phyloP scores from a whole-genome alignment of 2,113 vertebrate genomes.

The Eclectus roratus region DNA sequence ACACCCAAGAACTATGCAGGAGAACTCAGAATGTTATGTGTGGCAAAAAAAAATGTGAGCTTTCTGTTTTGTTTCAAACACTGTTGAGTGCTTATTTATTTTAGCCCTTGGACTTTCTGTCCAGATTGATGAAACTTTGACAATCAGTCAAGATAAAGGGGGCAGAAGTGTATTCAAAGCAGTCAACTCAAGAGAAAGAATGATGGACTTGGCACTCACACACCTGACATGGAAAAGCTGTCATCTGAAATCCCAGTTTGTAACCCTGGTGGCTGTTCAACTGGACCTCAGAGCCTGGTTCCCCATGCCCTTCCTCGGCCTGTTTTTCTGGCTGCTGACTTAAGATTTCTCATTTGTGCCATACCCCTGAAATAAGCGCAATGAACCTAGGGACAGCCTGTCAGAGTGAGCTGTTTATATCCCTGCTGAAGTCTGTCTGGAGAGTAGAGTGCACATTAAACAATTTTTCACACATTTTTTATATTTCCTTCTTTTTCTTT shows the following conservation, averaged over 20 bases:
- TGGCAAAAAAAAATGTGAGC: not conserved
- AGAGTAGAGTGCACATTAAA: conserved; percentile 26
- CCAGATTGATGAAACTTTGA: not conserved
- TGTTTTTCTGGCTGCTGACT: not conserved
- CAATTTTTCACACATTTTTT: not conserved
- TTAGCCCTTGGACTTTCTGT: not conserved
- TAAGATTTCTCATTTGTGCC: not conserved
- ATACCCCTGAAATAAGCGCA: not conserved
- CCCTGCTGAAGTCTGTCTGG: not conserved
- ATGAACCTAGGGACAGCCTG: not conserved
- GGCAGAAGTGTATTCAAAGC: not conserved
- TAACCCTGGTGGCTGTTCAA: not conserved
- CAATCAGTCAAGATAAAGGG: not conserved
- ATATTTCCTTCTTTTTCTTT: not conserved
- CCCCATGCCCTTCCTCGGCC: not conserved
- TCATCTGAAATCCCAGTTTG: not conserved
- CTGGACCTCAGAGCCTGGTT: not conserved
- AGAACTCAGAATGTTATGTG: not conserved
- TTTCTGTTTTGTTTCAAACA: not conserved
- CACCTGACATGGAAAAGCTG: not conserved
- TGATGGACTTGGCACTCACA: not conserved
- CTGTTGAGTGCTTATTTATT: not conserved
- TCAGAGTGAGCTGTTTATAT: not conserved
- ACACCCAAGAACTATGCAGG: rapidly evolving
- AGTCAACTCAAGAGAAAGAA: not conserved